These are phyloP conservation scores for Frankliniella intonsa DNA, from an alignment of 2,888 invertebrate genomes.

Conservation along the genomic window DNA sequence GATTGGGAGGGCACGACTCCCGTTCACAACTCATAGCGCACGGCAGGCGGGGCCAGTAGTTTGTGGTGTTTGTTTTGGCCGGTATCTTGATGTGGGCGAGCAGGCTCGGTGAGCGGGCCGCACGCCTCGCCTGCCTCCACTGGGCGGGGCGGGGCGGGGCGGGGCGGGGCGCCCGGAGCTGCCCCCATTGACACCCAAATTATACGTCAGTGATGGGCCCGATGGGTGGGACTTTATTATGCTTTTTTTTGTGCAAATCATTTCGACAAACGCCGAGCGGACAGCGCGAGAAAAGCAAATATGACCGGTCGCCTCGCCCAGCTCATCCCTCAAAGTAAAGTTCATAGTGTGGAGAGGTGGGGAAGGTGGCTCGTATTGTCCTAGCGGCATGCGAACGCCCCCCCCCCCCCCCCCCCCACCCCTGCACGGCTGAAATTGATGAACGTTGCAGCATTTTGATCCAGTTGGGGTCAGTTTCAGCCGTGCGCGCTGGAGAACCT, in stretches of 20 bases:
- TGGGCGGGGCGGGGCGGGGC: not conserved
- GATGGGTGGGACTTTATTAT: not conserved
- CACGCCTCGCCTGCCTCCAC: not conserved
- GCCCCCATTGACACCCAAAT: not conserved
- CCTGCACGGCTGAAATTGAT: too few relatives aligned
- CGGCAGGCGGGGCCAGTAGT: not conserved
- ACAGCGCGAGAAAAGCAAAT: conserved; percentile 21
- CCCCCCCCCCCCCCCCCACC: too few relatives aligned
- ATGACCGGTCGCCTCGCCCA: not conserved
- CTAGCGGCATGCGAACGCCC: not conserved
- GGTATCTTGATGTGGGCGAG: not conserved
- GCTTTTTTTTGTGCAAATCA: not conserved
- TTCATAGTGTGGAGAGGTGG: not conserved
- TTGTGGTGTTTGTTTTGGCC: conserved; percentile 20
- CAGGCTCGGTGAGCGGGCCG: not conserved
- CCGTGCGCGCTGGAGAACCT: too few relatives aligned
- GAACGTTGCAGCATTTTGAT: too few relatives aligned
- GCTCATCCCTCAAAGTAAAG: not conserved
- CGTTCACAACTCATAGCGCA: conserved; percentile 9
- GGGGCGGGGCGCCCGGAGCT: not conserved
- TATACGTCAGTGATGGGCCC: not conserved
- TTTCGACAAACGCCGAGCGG: not conserved
- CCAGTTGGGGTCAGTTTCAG: too few relatives aligned
- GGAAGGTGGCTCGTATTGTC: not conserved
- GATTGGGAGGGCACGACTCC: conserved; percentile 6